Base-by-base conservation (phyloP, 2,888 invertebrate species). In the Ormyrus labotus region DNA sequence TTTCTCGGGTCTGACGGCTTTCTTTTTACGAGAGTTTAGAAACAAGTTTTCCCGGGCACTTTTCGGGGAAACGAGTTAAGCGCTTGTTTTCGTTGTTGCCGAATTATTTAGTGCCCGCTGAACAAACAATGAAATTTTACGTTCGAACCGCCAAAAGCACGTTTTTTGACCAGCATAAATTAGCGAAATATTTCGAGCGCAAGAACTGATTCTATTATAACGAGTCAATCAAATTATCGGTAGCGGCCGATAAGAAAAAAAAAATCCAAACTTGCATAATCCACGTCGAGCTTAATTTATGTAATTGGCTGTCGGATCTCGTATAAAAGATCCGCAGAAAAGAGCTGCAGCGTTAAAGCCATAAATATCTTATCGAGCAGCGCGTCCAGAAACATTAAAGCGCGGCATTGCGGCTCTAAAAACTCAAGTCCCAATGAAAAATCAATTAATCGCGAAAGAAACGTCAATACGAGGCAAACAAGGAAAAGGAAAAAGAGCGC, bases 381-480 rank as follows among this genome's bases (percentile, higher is more conserved):
- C 3, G n/a, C 57, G 53, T 13, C 60, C 63, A 47, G 61, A 68
- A 50, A 50, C 60, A 57, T 71, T 57, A 64, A 10, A 51, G 51
- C 64, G 51, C 53, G 19, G 67, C 45, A 45, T 53, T 13, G 48
- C 8, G 57, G 47, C n/a, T 34, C 55, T 58, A 74, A 80, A 68
- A 76, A 67, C 55, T 65, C 51, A 63, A 76, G 80, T 67, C 69
- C 51, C 73, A 65, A 78, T 81, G 78, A 78, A 78, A 78, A 81
- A 78, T 81, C 78, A 81, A 81, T 81, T 78, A 78, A 78, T 78
- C 60, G 65, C 61, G n/a, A 65, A 63, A 64, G 64, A 58, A 70
- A 68, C 57, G 71, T 67, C 67, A 13, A 68, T 68, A 53, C 11
- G 50, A 48, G 34, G 10, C 11, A 55, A 34, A 34, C 13, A 65